phyloP scores from a whole-genome alignment of 2,888 invertebrate species.

The Theodoxus fluviatilis region DNA sequence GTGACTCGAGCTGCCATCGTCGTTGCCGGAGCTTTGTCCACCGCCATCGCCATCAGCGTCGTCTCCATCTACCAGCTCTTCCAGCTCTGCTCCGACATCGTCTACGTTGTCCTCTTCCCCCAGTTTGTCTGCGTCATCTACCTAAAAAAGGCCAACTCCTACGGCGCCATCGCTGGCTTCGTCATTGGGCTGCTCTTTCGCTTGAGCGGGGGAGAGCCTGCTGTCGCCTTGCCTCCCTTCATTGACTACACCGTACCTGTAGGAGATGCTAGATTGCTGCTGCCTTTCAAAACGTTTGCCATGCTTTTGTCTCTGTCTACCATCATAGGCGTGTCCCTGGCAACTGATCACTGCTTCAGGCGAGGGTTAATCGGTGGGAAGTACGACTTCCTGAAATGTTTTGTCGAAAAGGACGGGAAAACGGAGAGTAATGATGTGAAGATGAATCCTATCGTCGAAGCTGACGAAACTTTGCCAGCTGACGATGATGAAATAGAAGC shows the following conservation, averaged over 20 bases:
- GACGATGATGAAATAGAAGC: too few relatives aligned
- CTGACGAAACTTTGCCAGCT: too few relatives aligned
- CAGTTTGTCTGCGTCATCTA: slow-evolving; percentile 44
- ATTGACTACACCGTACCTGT: slow-evolving; percentile 34
- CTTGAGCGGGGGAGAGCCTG: slow-evolving; percentile 84
- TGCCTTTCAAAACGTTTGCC: slow-evolving; percentile 41
- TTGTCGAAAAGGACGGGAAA: too few relatives aligned
- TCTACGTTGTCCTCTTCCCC: slow-evolving; percentile 47
- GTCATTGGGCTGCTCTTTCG: slow-evolving; percentile 80
- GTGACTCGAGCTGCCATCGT: slow-evolving; percentile 40
- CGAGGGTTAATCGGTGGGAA: slow-evolving; percentile 27
- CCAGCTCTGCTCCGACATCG: slow-evolving; percentile 42
- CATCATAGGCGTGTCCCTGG: slow-evolving; percentile 34
- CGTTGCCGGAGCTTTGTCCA: slow-evolving; percentile 36
- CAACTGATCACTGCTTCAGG: slow-evolving; percentile 35
- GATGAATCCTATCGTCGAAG: too few relatives aligned
- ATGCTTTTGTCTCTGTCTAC: slow-evolving; percentile 36
- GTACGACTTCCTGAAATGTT: slow-evolving; percentile 33
- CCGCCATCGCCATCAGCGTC: slow-evolving; percentile 39
- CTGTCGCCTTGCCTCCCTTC: slow-evolving; percentile 71
- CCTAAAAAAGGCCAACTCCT: slow-evolving; percentile 37
- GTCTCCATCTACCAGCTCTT: slow-evolving; percentile 44
- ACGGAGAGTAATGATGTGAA: too few relatives aligned
- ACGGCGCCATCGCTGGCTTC: slow-evolving; percentile 53
- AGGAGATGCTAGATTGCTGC: slow-evolving; percentile 39